Percentiles rank a stretch among this genome's conserved stretches.
These are phyloP conservation scores for Myrmecophaga tridactyla DNA, from an alignment of 2,113 vertebrate genomes.

Conservation along the genomic window DNA sequence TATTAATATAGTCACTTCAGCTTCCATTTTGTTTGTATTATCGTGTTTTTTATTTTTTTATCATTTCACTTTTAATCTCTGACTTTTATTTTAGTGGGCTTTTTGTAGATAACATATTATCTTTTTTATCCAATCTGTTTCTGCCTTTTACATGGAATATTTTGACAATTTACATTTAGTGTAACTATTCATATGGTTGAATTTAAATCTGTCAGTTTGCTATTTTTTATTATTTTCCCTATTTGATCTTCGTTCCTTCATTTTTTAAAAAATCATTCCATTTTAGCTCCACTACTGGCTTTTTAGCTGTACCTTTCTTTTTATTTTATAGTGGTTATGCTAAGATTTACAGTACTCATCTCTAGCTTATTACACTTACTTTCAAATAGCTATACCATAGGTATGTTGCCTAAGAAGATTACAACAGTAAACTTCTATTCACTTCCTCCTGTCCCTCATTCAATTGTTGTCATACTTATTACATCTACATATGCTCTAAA, in stretches of 20 bases:
- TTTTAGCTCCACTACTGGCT: neutral
- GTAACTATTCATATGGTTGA: neutral
- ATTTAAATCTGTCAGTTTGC: neutral
- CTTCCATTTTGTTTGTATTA: neutral
- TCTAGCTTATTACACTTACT: neutral
- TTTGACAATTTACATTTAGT: too few species aligned
- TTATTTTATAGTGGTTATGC: neutral
- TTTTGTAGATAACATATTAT: neutral
- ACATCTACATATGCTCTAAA: neutral
- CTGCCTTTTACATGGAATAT: too few species aligned
- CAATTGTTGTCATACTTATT: neutral
- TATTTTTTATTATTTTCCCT: neutral
- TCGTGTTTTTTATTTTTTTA: neutral
- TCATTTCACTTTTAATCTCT: neutral
- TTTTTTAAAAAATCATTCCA: neutral
- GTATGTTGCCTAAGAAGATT: neutral
- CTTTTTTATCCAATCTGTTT: too few species aligned
- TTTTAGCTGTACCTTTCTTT: neutral
- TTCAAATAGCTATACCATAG: too few species aligned
- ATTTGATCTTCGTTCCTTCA: neutral
- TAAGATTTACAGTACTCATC: neutral
- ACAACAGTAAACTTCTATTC: neutral
- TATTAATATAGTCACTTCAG: neutral
- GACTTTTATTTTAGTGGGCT: neutral
- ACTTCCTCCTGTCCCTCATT: neutral